Conservation (phyloP, 2,888 invertebrate species). For the Dione vanillae region DNA sequence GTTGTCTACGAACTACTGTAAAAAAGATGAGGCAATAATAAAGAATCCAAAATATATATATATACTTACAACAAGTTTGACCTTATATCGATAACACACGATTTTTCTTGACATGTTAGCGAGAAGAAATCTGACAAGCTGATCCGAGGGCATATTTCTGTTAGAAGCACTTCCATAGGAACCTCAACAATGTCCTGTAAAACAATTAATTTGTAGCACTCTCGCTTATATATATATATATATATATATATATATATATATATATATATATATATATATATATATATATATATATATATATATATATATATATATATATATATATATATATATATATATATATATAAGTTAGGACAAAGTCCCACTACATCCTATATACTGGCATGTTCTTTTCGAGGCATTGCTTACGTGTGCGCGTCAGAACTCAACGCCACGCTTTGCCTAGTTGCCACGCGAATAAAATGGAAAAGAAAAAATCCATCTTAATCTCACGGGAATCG, state of each 20-base stretch:
- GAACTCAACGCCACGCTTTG: no score
- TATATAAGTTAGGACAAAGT: no score
- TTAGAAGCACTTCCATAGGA: slow-evolving; percentile 87
- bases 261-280: no score
- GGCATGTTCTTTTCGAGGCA: no score
- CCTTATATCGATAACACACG: slow-evolving; percentile 79
- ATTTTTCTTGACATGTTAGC: slow-evolving; percentile 85
- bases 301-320: no score
- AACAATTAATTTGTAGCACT: slow-evolving; percentile 24
- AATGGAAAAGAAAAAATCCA: no score
- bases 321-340: no score
- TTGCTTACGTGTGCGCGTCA: no score
- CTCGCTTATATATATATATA: neutral
- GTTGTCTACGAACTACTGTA: neutral
- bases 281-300: no score
- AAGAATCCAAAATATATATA: neutral
- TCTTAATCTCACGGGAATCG: no score
- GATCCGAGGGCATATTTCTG: slow-evolving; percentile 92
- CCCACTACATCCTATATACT: no score
- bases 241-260: neutral
- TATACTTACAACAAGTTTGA: slow-evolving; percentile 77
- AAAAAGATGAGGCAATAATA: neutral
- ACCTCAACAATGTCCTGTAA: slow-evolving; percentile 88
- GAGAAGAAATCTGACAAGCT: slow-evolving; percentile 93
- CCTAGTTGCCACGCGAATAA: no score